Conservation (phyloP, 2,888 invertebrate genomes). For the Apamea sordens region DNA sequence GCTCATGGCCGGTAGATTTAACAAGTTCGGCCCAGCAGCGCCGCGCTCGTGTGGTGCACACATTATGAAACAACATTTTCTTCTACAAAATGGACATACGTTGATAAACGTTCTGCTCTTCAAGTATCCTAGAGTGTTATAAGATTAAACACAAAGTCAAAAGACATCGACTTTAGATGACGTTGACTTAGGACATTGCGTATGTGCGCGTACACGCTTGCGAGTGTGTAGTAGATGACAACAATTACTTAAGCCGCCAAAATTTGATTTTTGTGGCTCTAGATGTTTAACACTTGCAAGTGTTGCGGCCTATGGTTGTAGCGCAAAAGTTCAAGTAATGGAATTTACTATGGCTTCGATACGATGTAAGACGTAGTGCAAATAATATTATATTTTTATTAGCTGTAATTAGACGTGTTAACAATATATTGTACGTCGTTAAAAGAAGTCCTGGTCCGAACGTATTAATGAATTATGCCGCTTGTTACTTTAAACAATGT, state of each 20-base stretch:
- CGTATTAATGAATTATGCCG: background rate
- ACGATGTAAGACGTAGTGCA: background rate
- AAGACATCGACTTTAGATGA: background rate
- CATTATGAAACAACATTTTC: background rate
- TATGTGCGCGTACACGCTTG: background rate
- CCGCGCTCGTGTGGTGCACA: background rate
- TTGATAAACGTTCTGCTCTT: background rate
- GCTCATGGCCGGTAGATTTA: background rate
- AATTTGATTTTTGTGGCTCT: too few species aligned
- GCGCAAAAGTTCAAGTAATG: background rate
- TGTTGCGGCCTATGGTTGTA: background rate
- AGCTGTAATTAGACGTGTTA: too few species aligned
- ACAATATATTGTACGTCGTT: background rate
- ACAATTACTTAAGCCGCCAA: too few species aligned
- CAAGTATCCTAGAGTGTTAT: background rate
- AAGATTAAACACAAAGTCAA: background rate
- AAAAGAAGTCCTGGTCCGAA: background rate
- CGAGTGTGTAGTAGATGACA: too few species aligned
- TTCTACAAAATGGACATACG: background rate
- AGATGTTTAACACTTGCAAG: background rate
- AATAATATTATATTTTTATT: background rate
- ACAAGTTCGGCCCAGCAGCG: too few species aligned
- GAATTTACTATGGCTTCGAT: background rate
- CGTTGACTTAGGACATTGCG: background rate
- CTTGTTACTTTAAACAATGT: slow-evolving; percentile 7